Conservation (phyloP, 2,113 vertebrate species). For the Morphnarchus princeps region DNA sequence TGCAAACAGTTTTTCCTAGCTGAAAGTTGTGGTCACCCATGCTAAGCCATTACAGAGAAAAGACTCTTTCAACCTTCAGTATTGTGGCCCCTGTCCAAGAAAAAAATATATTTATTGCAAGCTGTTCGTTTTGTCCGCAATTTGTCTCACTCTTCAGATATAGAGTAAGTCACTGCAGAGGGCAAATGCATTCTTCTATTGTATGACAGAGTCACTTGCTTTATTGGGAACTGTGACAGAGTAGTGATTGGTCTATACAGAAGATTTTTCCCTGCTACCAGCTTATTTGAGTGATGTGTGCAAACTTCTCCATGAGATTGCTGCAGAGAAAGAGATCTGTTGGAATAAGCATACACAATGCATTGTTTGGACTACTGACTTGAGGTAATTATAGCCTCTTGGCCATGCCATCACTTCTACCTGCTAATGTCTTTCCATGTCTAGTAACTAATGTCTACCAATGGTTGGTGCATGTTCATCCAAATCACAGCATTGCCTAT, state of each 20-base stretch:
- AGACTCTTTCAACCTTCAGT: background rate
- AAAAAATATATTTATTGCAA: background rate
- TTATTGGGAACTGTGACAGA: background rate
- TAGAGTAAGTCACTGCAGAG: background rate
- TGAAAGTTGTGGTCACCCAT: background rate
- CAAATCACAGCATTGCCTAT: background rate
- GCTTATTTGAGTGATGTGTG: background rate
- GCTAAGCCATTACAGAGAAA: background rate
- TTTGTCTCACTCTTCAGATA: background rate
- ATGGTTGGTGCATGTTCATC: background rate
- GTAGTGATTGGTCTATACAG: background rate
- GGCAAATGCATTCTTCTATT: background rate
- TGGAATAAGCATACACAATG: background rate
- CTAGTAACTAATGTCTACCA: background rate
- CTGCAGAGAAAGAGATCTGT: background rate
- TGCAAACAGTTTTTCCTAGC: background rate
- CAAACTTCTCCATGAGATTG: background rate
- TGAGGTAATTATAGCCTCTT: background rate
- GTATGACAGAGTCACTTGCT: background rate
- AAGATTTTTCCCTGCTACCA: background rate
- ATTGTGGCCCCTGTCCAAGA: background rate
- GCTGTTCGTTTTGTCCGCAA: background rate
- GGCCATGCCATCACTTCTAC: background rate
- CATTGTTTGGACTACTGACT: background rate
- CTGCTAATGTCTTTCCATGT: background rate